Evolutionary conservation across 2,113 vertebrate genomes (phyloP).

Genomic region (Raja brachyura): DNA sequence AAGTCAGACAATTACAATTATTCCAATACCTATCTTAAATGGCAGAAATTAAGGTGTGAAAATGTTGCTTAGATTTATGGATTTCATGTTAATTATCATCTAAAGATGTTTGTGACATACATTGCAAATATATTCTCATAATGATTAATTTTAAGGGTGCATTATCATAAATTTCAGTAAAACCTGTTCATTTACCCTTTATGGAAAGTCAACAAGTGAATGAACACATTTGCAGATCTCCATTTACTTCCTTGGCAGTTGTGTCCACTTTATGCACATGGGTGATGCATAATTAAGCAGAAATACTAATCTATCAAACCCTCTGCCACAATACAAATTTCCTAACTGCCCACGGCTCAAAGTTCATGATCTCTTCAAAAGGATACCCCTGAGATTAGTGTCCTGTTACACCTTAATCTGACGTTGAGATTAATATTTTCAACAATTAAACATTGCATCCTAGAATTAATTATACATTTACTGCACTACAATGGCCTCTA

Average conservation of each 20-base stretch:
- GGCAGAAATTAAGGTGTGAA: not conserved
- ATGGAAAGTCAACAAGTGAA: not conserved
- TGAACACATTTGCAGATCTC: not conserved
- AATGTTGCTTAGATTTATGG: not conserved
- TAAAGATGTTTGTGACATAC: not conserved
- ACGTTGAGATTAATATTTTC: not conserved
- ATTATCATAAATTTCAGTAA: not conserved
- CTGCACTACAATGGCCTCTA: not conserved
- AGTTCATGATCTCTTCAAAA: not conserved
- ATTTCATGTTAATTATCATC: conserved; percentile 1
- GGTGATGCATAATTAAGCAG: not conserved
- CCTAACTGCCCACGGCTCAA: not conserved
- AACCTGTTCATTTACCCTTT: not conserved
- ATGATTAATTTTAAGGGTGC: not conserved
- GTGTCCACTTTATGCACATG: not conserved
- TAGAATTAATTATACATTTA: not conserved
- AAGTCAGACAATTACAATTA: not conserved
- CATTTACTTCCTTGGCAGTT: not conserved
- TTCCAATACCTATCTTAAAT: not conserved
- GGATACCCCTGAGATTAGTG: not conserved
- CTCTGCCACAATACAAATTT: not conserved
- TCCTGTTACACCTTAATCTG: not conserved
- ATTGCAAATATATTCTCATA: not conserved
- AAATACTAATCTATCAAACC: not conserved
- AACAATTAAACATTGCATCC: not conserved